Evolutionary conservation across 2,797 vertebrate genomes (phyloP), one percentile per base, ranked within the genome.

Genomic region (Rhincodon typus): DNA sequence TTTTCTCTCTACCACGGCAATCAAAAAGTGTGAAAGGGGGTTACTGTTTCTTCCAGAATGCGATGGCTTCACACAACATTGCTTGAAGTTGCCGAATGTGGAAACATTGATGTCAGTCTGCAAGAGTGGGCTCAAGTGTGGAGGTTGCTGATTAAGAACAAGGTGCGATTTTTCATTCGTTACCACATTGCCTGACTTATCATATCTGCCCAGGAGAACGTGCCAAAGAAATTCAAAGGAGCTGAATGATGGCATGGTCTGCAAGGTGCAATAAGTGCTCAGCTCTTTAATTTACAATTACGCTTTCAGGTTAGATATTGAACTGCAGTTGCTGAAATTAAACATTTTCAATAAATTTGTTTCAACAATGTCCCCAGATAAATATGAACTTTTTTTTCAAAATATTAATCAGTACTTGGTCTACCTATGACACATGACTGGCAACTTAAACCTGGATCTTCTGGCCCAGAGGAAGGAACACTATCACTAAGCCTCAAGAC

Each of bases 161-260:
- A 93, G 90, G 90, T 69, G 62, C 69, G 90, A 93, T 93, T 93
- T 93, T 93, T 93, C 90, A 69, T 69, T 21, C 69, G 66, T 93
- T 69, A 67, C 19, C 69, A 69, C n/a, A 69, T 69, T 93, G 90
- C 66, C 90, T 93, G 62, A 69, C 23, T 93, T 69, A 69, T 69
- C 69, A 8, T 93, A 66, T 69, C 66, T 93, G 90, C n/a, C 66
- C 21, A n/a, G 62, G 90, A 93, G 90, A 93, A 93, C 25, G 66
- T 93, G 90, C 62, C n/a, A 93, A 38, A 66, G 90, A 93, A 93
- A 69, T 69, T 66, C 42, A n/a, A 93, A 93, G 90, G 62, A 69
- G 62, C 66, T 90, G 53, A 66, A 10, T 93, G 90, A 93, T 93
- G 53, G 53, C 87, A 21, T 42, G 62, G 90, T 69, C 66, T 93